These are phyloP conservation scores for Anthonomus grandis DNA, from an alignment of 1,140 invertebrate species.

Conservation along the genomic window DNA sequence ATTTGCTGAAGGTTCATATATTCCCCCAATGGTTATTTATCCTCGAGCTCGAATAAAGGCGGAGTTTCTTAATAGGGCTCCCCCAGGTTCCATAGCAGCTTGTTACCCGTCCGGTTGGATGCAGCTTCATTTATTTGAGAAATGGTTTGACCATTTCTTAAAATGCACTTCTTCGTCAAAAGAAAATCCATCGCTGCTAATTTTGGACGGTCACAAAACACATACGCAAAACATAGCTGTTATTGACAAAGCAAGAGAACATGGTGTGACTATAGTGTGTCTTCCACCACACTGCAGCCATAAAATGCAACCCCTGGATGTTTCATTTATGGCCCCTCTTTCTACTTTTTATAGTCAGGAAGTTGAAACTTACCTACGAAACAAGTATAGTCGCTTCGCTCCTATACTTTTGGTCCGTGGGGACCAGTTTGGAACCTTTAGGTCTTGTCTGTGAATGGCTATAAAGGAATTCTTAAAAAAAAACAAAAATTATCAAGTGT, in stretches of 20 bases:
- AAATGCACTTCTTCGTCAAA: conserved; percentile 27
- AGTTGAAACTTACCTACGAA: conserved; percentile 19
- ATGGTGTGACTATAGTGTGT: conserved; percentile 43
- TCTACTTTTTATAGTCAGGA: conserved; percentile 23
- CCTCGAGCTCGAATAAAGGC: conserved; percentile 29
- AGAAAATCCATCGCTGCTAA: conserved; percentile 36
- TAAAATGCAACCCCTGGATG: conserved; percentile 46
- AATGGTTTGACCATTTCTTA: conserved; percentile 43
- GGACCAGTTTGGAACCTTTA: too few species aligned
- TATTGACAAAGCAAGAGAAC: conserved; percentile 29
- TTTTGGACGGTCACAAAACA: conserved; percentile 42
- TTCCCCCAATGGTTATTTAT: conserved; percentile 42
- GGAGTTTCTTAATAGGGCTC: conserved; percentile 28
- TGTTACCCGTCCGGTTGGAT: conserved; percentile 44
- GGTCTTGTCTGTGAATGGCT: too few species aligned
- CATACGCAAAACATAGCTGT: conserved; percentile 40
- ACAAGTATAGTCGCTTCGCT: too few species aligned
- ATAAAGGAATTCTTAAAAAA: too few species aligned
- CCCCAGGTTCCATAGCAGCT: conserved; percentile 31
- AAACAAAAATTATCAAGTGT: too few species aligned
- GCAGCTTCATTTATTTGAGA: conserved; percentile 39
- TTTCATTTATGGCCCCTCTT: conserved; percentile 46
- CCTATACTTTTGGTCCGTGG: too few species aligned
- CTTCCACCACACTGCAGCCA: conserved; percentile 49
- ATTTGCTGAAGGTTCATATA: conserved; percentile 40